A percentile compares a stretch with the other conserved stretches of the same genome.
Evolutionary conservation across 1,140 invertebrate species (phyloP).

Genomic region (Cydia strobilella): DNA sequence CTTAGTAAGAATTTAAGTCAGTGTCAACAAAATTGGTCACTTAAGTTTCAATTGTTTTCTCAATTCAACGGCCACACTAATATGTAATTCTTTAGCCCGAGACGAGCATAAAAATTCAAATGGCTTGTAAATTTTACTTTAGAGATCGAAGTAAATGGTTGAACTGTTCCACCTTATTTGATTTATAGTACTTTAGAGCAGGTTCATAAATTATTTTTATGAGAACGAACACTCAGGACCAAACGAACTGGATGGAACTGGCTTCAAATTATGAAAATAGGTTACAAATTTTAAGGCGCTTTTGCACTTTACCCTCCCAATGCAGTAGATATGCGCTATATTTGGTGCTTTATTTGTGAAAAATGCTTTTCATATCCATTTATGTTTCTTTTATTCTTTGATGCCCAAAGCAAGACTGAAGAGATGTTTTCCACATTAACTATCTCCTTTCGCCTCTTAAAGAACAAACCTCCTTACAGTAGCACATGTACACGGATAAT

Average conservation of each 20-base stretch:
- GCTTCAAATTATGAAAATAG: background rate
- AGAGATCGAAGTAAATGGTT: background rate
- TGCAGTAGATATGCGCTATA: too few relatives aligned
- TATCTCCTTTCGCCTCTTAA: background rate
- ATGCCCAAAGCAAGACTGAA: too few relatives aligned
- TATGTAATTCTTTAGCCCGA: background rate
- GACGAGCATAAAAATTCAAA: background rate
- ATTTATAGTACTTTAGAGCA: background rate
- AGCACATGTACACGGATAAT: constrained; percentile 16
- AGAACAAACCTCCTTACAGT: background rate
- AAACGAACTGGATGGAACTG: background rate
- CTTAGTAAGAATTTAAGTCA: too few relatives aligned
- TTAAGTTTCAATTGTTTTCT: background rate
- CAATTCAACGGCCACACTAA: background rate
- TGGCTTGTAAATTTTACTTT: constrained; percentile 7
- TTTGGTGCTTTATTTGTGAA: too few relatives aligned
- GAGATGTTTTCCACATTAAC: too few relatives aligned
- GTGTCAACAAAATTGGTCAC: background rate
- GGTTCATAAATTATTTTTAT: constrained; percentile 11
- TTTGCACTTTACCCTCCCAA: too few relatives aligned
- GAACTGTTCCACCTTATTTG: background rate
- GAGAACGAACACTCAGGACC: background rate
- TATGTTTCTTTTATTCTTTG: too few relatives aligned
- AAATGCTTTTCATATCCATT: too few relatives aligned
- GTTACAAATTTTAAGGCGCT: too few relatives aligned